Conservation (phyloP, 2,113 vertebrate species). For the Clupea harengus region DNA sequence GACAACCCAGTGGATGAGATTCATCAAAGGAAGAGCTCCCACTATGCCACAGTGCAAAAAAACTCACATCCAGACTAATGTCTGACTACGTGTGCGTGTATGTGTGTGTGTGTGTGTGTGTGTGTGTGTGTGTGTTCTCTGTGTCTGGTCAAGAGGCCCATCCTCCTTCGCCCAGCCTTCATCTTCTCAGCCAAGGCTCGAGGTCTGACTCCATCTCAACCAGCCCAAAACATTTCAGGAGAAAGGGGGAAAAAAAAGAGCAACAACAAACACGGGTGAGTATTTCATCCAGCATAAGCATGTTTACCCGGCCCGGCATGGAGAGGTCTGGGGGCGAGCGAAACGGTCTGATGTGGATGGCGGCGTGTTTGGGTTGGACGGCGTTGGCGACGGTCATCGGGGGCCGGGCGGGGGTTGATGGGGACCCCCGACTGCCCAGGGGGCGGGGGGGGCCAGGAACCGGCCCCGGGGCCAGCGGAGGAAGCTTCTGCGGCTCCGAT, state of each 20-base stretch:
- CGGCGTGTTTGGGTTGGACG: constrained; percentile 71
- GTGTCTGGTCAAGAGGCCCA: too few relatives aligned
- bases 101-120: not conserved
- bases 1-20: not conserved
- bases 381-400: constrained; percentile 33
- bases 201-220: too few relatives aligned
- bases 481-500: constrained; percentile 36
- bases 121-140: too few relatives aligned
- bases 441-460: constrained; percentile 34
- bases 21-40: constrained; percentile 2
- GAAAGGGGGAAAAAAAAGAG: constrained; percentile 47
- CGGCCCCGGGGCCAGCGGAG: not conserved
- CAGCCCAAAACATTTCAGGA: too few relatives aligned
- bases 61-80: not conserved
- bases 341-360: constrained; percentile 69
- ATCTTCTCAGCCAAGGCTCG: too few relatives aligned
- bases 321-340: constrained; percentile 59
- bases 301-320: constrained; percentile 70
- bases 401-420: constrained; percentile 57
- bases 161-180: too few relatives aligned
- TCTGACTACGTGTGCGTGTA: not conserved
- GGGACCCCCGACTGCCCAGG: constrained; percentile 67
- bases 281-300: constrained; percentile 75
- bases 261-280: constrained; percentile 76
- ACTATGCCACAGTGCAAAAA: not conserved